Evolutionary conservation across 2,797 vertebrate genomes (phyloP).

Genomic region (Gobionotothen gibberifrons): DNA sequence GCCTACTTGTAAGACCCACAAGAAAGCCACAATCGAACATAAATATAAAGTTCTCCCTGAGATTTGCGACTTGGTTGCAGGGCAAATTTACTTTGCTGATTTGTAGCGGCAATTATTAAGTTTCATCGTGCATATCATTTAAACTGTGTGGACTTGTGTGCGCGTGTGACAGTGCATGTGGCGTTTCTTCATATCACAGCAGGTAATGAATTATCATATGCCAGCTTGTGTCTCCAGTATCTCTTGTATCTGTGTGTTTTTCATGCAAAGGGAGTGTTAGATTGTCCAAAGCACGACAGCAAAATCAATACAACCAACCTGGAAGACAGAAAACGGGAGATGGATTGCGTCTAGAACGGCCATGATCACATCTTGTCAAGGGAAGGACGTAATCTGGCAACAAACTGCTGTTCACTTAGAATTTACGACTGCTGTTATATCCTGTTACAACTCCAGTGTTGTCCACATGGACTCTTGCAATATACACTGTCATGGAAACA

Average conservation of each 20-base stretch:
- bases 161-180: conserved; percentile 19
- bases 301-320: not conserved
- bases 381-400: not conserved
- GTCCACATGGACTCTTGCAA: conserved; percentile 27
- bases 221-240: conserved; percentile 31
- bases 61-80: conserved; percentile 13
- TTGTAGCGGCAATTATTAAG: conserved; percentile 30
- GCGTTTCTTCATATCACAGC: conserved; percentile 48
- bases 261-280: conserved; percentile 15
- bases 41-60: conserved; percentile 20
- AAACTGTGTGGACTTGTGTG: conserved; percentile 33
- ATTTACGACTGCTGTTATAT: conserved; percentile 4
- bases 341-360: not conserved
- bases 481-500: conserved; percentile 28
- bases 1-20: not conserved
- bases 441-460: conserved; percentile 2
- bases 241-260: conserved; percentile 19
- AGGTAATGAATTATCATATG: conserved; percentile 55
- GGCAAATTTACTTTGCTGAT: conserved; percentile 30
- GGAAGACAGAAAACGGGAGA: conserved; percentile 10
- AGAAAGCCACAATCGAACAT: conserved; percentile 25
- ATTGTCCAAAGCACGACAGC: conserved; percentile 16
- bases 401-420: conserved; percentile 1
- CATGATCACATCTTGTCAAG: conserved; percentile 7
- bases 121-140: conserved; percentile 41